phyloP scores from a whole-genome alignment of 2,797 vertebrate genomes.

The Hemitrygon akajei region DNA sequence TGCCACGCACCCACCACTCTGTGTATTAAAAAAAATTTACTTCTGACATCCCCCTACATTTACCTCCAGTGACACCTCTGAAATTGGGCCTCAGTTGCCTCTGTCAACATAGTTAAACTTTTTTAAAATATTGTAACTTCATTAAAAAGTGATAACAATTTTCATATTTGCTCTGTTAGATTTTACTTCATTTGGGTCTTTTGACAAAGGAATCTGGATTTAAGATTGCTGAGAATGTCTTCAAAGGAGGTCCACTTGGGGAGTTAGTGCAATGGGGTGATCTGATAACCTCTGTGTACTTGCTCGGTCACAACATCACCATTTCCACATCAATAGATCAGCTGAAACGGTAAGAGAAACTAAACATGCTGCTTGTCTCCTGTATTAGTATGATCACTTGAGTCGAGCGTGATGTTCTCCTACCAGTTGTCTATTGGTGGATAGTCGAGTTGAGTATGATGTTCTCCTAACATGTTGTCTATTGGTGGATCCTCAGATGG shows the following conservation, averaged over 20 bases:
- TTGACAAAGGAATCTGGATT: constrained; percentile 39
- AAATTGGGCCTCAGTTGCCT: not conserved
- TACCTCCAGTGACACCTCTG: too few species aligned
- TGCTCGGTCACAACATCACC: constrained; percentile 33
- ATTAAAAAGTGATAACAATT: not conserved
- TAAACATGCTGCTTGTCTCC: not conserved
- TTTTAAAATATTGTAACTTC: not conserved
- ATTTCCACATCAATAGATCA: constrained; percentile 36
- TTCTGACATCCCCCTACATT: too few species aligned
- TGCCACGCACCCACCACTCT: too few species aligned
- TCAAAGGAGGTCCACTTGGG: constrained; percentile 38
- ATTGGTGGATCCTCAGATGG: too few species aligned
- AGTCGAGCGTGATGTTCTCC: too few species aligned
- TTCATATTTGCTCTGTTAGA: constrained; percentile 24
- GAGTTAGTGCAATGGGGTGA: constrained; percentile 39
- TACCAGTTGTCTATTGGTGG: too few species aligned
- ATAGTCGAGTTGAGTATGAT: too few species aligned
- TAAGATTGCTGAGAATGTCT: constrained; percentile 37
- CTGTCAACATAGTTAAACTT: not conserved
- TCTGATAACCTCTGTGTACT: constrained; percentile 32
- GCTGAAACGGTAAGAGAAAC: constrained; percentile 30
- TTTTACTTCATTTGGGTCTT: constrained; percentile 38
- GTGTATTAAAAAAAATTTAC: too few species aligned
- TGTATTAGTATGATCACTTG: too few species aligned
- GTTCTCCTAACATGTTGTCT: too few species aligned